Base-by-base conservation (phyloP, 2,113 vertebrate species). In the Dasyornis broadbenti region DNA sequence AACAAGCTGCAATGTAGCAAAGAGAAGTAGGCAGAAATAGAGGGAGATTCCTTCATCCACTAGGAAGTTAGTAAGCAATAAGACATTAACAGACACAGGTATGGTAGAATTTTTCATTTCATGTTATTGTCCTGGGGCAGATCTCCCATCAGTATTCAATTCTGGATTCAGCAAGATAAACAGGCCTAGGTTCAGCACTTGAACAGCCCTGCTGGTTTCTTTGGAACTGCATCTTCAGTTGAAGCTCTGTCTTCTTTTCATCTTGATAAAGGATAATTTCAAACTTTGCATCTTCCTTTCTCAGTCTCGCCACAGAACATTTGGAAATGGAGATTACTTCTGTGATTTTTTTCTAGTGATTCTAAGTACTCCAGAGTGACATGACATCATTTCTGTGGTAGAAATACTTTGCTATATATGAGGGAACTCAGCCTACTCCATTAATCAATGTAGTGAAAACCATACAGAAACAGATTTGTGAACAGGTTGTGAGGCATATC, bases 401-500 rank as follows among this genome's bases (percentile, higher is more conserved):
- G 68, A 93, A 88, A 89, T 65, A 50, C 33, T 60, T 66, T 33
- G 10, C 8, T 57, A 23, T 53, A 69, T 77, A 66, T 45, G 73
- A 81, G 77, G 40, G 44, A 93, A 72, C 44, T 94, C 76, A 89
- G 59, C 49, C 61, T 85, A 15, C 28, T 59, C 33, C 82, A 97
- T 95, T 97, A 95, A 93, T 95, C 60, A 69, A 15, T 81, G 37
- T 24, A 93, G 92, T 63, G 11, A 70, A 96, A 94, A 33, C 35
- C 53, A 23, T 68, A 70, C 65, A 78, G 53, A 81, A 97, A 94
- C 88, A 97, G 95, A 96, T 95, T 96, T 96, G 53, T 70, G 84
- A 97, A 96, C 95, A 97, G 95, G 85, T 95, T 97, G 96, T 90
- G 64, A 97, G 66, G 54, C 80, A 91, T 65, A 83, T 56, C 3